Evolutionary conservation across 2,888 invertebrate species (phyloP), one percentile per base, ranked within the genome.

Genomic region (Andrena haemorrhoa): DNA sequence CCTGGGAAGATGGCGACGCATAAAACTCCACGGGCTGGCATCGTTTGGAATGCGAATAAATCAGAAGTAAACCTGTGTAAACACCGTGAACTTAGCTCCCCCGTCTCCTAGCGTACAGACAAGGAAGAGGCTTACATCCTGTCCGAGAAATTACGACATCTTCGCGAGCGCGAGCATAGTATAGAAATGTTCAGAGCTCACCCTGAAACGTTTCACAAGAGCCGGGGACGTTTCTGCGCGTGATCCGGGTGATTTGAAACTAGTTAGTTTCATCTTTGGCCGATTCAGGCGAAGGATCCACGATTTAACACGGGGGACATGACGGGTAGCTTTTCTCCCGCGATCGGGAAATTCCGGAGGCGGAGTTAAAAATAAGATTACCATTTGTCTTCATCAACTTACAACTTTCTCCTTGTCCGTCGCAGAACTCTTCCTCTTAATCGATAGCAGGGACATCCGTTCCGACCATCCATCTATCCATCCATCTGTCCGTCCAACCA

Each of bases 41-140:
- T 72, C 51, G 51, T 41, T 75, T 35, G 75, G 77, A 66, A 80
- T 75, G 74, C 72, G 75, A 85, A 89, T 90, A 90, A 90, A 88
- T 89, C 89, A 89, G 77, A 85, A 73, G 82, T 79, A 86, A 89
- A 86, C 80, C 85, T 84, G 87, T 82, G 89, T 86, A 88, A 89
- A 86, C 86, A 89, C 85, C 78, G 83, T 74, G 75, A 84, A 78
- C 84, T 87, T 56, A 73, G 41, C 69, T 53, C 16, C 7, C n/a
- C 41, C 61, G 41, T 66, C 60, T 26, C 41, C 74, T 82, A 76
- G 60, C 77, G 20, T 41, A 51, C 64, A 53, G n/a, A 56, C 65
- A 26, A 31, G 20, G 33, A 26, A 49, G 41, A 63, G 8, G 65
- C 66, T 71, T 51, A 56, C 51, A 31, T 66, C 64, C 23, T 16